Percentiles rank a stretch among this genome's conserved stretches.
Conservation (phyloP, 2,113 vertebrate species). For the Etheostoma cragini region DNA sequence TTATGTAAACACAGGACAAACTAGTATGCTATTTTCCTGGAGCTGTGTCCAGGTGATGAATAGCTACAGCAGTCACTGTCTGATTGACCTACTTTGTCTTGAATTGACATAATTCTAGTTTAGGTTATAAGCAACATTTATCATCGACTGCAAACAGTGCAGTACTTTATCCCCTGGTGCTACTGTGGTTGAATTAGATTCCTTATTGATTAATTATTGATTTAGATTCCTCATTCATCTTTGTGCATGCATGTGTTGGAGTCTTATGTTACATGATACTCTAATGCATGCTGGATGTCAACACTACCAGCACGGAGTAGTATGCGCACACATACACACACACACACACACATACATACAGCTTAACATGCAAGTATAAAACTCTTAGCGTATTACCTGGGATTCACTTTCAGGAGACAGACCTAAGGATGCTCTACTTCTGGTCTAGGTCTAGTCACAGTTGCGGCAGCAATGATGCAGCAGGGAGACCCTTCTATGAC, state of each 20-base stretch:
- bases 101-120: slow-evolving; percentile 73
- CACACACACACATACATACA: slow-evolving; percentile 3
- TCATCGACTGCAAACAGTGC: slow-evolving; percentile 46
- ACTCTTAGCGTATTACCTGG: background rate
- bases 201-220: slow-evolving; percentile 36
- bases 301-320: background rate
- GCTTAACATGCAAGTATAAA: background rate
- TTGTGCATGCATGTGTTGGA: background rate
- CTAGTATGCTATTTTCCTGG: slow-evolving; percentile 55
- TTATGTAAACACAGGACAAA: slow-evolving; percentile 53
- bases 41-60: slow-evolving; percentile 63
- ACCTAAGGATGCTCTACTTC: background rate
- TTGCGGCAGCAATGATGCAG: background rate
- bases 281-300: slow-evolving; percentile 26
- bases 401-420: background rate
- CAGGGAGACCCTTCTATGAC: background rate
- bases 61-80: slow-evolving; percentile 64
- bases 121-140: slow-evolving; percentile 62
- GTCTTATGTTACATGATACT: slow-evolving; percentile 10
- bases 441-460: background rate
- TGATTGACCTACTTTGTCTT: slow-evolving; percentile 71
- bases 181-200: slow-evolving; percentile 16
- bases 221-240: slow-evolving; percentile 32
- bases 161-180: slow-evolving; percentile 18
- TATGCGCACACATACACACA: slow-evolving; percentile 1